These are phyloP conservation scores for Otocyon megalotis DNA, from an alignment of 2,113 vertebrate genomes.

Conservation along the genomic window DNA sequence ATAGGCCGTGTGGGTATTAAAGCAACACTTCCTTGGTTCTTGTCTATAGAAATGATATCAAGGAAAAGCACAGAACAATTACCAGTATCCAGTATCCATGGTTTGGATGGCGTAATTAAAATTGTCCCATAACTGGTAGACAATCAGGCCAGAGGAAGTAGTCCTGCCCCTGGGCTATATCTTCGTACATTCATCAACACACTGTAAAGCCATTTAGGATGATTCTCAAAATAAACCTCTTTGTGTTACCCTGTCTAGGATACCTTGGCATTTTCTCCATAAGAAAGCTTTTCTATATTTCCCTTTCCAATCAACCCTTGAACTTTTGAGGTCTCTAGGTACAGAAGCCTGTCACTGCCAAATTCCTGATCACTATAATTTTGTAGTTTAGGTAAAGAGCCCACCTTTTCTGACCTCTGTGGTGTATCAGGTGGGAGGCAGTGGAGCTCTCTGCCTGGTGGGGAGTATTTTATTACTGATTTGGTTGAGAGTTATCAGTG, in stretches of 20 bases:
- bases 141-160: not conserved
- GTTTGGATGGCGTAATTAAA: not conserved
- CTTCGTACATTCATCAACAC: not conserved
- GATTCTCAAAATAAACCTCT: not conserved
- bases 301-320: not conserved
- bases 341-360: not conserved
- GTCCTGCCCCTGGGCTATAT: not conserved
- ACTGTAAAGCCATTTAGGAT: not conserved
- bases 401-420: not conserved
- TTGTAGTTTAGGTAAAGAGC: not conserved
- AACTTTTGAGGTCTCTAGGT: not conserved
- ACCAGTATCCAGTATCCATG: not conserved
- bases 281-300: not conserved
- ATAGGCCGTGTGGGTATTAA: not conserved
- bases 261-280: not conserved
- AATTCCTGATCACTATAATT: not conserved
- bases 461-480: not conserved
- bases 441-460: not conserved
- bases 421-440: rapidly evolving
- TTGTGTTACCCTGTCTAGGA: not conserved
- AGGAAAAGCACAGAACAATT: not conserved
- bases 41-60: not conserved
- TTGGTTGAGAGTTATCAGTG: not conserved
- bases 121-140: not conserved
- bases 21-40: not conserved